Evolutionary conservation across 2,888 invertebrate genomes (phyloP).

Genomic region (Amphipoea oculea): DNA sequence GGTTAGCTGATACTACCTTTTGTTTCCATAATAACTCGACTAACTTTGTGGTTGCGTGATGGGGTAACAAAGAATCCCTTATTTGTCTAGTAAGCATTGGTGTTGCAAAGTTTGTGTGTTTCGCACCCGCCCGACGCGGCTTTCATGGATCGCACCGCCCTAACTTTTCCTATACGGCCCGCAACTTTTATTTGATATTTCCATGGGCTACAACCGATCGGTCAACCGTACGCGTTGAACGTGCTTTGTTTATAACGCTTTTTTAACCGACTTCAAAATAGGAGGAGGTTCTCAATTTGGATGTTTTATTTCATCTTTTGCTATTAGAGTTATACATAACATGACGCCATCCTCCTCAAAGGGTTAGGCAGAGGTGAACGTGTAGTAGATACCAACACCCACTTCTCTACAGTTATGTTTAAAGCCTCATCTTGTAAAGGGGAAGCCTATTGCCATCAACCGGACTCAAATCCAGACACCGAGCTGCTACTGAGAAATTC

Average conservation of each 20-base stretch:
- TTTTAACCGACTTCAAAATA: background rate
- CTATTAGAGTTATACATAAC: background rate
- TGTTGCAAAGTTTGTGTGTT: conserved; percentile 68
- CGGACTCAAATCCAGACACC: background rate
- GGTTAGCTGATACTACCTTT: conserved; percentile 66
- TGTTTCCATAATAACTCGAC: conserved; percentile 68
- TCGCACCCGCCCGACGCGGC: conserved; percentile 58
- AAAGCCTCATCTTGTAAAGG: background rate
- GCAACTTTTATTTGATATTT: conserved; percentile 71
- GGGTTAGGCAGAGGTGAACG: background rate
- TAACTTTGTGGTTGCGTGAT: conserved; percentile 77
- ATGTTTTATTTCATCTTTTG: background rate
- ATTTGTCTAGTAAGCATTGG: conserved; percentile 76
- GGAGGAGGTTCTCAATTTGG: too few species aligned
- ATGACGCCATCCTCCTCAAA: background rate
- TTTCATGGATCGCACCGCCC: conserved; percentile 72
- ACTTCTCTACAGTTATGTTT: background rate
- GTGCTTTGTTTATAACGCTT: conserved; percentile 35
- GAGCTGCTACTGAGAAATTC: background rate
- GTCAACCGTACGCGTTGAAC: conserved; percentile 10
- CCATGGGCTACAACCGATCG: conserved; percentile 53
- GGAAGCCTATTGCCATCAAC: background rate
- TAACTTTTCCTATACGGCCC: conserved; percentile 63
- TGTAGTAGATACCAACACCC: background rate
- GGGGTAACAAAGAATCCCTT: conserved; percentile 74